A percentile compares a stretch with the other conserved stretches of the same genome.
phyloP scores from a whole-genome alignment of 2,888 invertebrate genomes.

The Epirrhoe alternata region DNA sequence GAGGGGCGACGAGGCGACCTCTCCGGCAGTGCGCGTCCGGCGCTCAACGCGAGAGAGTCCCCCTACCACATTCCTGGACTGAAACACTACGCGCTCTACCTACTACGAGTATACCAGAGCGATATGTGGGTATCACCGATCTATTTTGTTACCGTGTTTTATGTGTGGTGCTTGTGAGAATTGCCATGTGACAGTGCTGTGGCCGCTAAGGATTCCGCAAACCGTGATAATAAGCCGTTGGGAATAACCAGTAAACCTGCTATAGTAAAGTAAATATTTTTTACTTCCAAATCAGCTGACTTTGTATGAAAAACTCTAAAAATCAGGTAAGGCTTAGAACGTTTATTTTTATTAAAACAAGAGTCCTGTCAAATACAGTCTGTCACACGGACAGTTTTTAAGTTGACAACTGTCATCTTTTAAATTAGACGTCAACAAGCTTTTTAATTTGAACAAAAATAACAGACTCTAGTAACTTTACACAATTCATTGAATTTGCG shows the following conservation, averaged over 20 bases:
- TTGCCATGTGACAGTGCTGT: conserved; percentile 56
- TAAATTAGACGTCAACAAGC: background rate
- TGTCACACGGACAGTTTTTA: background rate
- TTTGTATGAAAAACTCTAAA: background rate
- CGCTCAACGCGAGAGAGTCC: conserved; percentile 51
- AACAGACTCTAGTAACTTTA: background rate
- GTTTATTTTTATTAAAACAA: background rate
- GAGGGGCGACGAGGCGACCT: conserved; percentile 50
- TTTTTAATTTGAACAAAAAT: background rate
- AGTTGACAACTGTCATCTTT: background rate
- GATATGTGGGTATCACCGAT: conserved; percentile 21
- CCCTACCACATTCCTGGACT: conserved; percentile 21
- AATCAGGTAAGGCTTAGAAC: background rate
- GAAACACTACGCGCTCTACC: conserved; percentile 17
- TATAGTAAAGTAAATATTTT: conserved; percentile 2
- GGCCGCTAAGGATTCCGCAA: conserved; percentile 24
- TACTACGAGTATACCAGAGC: conserved; percentile 8
- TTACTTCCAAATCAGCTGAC: background rate
- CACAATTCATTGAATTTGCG: no score
- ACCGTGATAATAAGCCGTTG: conserved; percentile 8
- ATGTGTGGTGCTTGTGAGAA: conserved; percentile 55
- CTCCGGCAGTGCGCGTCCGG: conserved; percentile 69
- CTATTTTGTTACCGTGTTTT: conserved; percentile 50
- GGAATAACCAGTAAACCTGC: conserved; percentile 6
- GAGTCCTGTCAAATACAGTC: background rate